Evolutionary conservation across 1,140 invertebrate genomes (phyloP), one percentile per base, ranked within the genome.

Genomic region (Laodelphax striatellus): DNA sequence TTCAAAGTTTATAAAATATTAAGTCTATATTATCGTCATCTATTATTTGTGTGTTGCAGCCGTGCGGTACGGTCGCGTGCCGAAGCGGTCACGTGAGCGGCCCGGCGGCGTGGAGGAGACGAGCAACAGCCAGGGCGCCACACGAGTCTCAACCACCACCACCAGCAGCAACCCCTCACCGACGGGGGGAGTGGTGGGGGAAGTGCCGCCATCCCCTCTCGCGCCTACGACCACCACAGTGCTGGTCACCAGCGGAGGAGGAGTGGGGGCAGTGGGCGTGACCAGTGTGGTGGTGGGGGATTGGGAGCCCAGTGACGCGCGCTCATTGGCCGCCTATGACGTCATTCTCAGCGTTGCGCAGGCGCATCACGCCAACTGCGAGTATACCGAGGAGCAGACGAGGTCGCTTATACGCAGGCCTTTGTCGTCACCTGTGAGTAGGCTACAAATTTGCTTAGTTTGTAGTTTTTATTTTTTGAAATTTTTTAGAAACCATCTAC

Each of bases 1-100:
- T n/a, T n/a, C n/a, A n/a, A n/a, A n/a, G n/a, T n/a, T n/a, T n/a
- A n/a, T n/a, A n/a, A n/a, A n/a, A n/a, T n/a, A n/a, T n/a, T n/a
- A n/a, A n/a, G n/a, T n/a, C n/a, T n/a, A n/a, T n/a, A n/a, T n/a
- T n/a, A n/a, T n/a, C n/a, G n/a, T n/a, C n/a, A n/a, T n/a, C n/a
- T n/a, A n/a, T n/a, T n/a, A n/a, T n/a, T n/a, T n/a, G n/a, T n/a
- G n/a, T n/a, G n/a, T n/a, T n/a, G n/a, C n/a, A 97, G 94, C 94
- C 70, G 94, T 97, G 52, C 79, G 94, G 68, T 97, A 97, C 79
- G 94, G 94, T 52, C 82, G 94, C 58, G 93, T 97, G 60, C 94
- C 94, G 52, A 97, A 97, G 75, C 80, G 93, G 67, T 88, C 91
- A 17, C 80, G 93, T 64, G 92, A 94, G 73, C 80, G 84, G 58